Base-by-base conservation (phyloP, 2,113 vertebrate genomes). In the Tonatia bakeri region DNA sequence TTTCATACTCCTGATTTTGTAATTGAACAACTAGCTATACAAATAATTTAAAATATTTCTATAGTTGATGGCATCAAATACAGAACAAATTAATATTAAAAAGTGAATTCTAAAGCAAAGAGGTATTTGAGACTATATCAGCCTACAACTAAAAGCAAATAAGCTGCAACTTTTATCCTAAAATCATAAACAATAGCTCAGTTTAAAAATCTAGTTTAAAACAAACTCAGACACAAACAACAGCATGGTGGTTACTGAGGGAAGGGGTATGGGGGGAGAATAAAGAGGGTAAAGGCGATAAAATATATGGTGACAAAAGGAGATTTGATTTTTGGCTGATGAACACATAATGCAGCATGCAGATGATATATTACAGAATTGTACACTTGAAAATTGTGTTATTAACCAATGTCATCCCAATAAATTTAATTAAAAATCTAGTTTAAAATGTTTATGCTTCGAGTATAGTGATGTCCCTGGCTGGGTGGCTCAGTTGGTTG, bases 101-200 rank as follows among this genome's bases (percentile, higher is more conserved):
- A 91, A 79, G 52, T 84, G 26, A 56, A 38, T 31, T 76, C 20
- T 67, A 89, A 97, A 87, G 19, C 79, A 77, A 86, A 93, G 33
- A 90, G 15, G 13, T 89, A 45, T 81, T 76, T 86, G 77, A 81
- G 28, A 81, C 20, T 11, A 15, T 56, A 70, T 83, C 33, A 43
- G 13, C 64, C 20, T 86, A 70, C 24, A 95, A 13, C 3, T 24
- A 24, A 91, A 95, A 94, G n/a, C 22, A 69, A 91, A 38, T 65
- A 80, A 82, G 77, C 38, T 80, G 3, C 28, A 76, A 75, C 54
- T 81, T 81, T 52, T 72, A 61, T 70, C 47, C 19, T 79, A 26
- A 70, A 80, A 90, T 43, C 5, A 17, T 85, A 95, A 81, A 86
- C 22, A 94, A 80, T 88, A 90, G n/a, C 40, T 87, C 28, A 82